Conservation (phyloP, 2,888 invertebrate genomes). For the Entomobrya multifasciata region DNA sequence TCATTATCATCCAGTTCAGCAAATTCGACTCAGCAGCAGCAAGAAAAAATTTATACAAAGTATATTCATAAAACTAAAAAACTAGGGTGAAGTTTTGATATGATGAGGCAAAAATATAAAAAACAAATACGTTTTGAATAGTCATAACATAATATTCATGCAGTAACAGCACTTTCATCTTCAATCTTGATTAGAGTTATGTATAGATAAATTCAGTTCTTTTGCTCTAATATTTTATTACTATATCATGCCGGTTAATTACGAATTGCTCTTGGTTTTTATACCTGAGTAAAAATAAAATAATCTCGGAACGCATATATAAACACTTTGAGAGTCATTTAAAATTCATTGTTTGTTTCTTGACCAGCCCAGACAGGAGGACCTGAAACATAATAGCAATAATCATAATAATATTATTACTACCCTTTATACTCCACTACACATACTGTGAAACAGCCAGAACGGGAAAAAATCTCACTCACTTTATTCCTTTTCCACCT, state of each 20-base stretch:
- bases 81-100: too few species aligned
- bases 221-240: conserved; percentile 14
- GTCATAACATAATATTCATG: neutral
- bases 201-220: neutral
- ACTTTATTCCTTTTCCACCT: conserved; percentile 18
- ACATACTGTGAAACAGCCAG: conserved; percentile 22
- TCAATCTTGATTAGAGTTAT: neutral
- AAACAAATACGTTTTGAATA: neutral
- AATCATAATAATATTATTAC: neutral
- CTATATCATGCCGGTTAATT: neutral
- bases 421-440: neutral
- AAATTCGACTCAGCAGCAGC: conserved; percentile 30
- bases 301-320: conserved; percentile 34
- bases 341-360: conserved; percentile 56
- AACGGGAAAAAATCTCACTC: neutral
- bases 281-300: conserved; percentile 16
- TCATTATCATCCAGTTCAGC: conserved; percentile 50
- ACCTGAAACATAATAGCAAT: neutral
- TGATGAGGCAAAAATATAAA: neutral
- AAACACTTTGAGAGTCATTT: conserved; percentile 19
- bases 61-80: too few species aligned
- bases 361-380: conserved; percentile 23
- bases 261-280: conserved; percentile 28
- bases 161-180: neutral
- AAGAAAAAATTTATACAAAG: neutral